Evolutionary conservation across 2,888 invertebrate genomes (phyloP).

Genomic region (Cephalotes varians): DNA sequence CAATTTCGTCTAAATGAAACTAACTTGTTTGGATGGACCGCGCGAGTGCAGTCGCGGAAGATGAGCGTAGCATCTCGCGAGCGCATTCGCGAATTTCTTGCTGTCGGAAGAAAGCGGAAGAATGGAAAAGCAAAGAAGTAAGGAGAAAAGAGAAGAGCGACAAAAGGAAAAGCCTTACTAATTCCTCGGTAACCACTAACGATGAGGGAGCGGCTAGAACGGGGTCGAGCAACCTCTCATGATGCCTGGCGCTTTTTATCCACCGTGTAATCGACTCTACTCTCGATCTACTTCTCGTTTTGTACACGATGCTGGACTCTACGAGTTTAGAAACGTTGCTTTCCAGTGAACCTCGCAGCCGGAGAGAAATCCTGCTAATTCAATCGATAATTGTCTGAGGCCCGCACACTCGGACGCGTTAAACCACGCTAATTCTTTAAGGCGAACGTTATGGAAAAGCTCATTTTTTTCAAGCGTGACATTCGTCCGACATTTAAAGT

Average conservation of each 20-base stretch:
- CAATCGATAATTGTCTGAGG: constrained; percentile 46
- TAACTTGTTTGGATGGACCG: constrained; percentile 55
- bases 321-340: constrained; percentile 47
- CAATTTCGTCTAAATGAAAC: constrained; percentile 71
- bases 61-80: constrained; percentile 46
- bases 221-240: background rate
- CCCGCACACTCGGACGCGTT: constrained; percentile 19
- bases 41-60: background rate
- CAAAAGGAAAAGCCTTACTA: constrained; percentile 31
- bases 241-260: constrained; percentile 33
- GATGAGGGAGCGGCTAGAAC: constrained; percentile 25
- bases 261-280: constrained; percentile 58
- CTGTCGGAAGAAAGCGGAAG: constrained; percentile 7
- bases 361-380: constrained; percentile 40
- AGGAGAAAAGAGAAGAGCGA: background rate
- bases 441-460: background rate
- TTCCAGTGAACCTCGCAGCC: constrained; percentile 16
- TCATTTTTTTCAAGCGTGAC: background rate
- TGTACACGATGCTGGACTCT: constrained; percentile 39
- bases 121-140: constrained; percentile 19
- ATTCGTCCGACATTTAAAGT: background rate
- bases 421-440: constrained; percentile 17
- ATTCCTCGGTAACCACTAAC: constrained; percentile 50
- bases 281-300: constrained; percentile 35
- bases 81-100: background rate